Evolutionary conservation across 2,888 invertebrate species (phyloP), one percentile per base, ranked within the genome.

Genomic region (Allolobophora icterica): DNA sequence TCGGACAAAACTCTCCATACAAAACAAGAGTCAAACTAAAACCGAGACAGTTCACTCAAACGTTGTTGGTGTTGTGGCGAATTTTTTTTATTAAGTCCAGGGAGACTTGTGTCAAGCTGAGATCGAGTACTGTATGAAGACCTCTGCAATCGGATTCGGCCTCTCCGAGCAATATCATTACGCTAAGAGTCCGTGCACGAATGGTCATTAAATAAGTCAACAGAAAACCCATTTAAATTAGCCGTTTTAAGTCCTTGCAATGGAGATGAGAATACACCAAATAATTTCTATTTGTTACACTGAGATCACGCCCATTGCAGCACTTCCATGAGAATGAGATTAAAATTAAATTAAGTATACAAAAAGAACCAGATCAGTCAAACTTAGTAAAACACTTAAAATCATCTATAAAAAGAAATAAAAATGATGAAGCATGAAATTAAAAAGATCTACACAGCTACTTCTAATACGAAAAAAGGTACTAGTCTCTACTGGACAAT

Each of bases 391-490:
- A 17, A 2, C 17, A 45, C 45, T 45, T 58, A 30, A 58, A 30
- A 3, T 24, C 3, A 24, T 45, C 4, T 3, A 30, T 21, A 71
- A 71, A 71, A 17, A n/a, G 17, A 0, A n/a, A 71, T 71, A 71
- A 71, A 71, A 71, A 11, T n/a, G 71, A 38, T 38, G 3, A 71
- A n/a, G 11, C 30, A 13, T 30, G n/a, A 71, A 71, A 30, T 71
- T 71, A 71, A 71, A 71, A 71, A 71, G 71, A 71, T 71, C 71
- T 71, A n/a, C 30, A n/a, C n/a, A n/a, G n/a, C 71, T 71, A 71
- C 71, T 71, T 71, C 30, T 71, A 71, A 71, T n/a, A 0, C n/a
- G 8, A n/a, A 30, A 1, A 71, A 52, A 24, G 15, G 1, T 2
- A 4, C 17, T 30, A 71, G 35, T 34, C 38, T 35, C 24, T 38